These are phyloP conservation scores for Thripadectes ignobilis DNA, from an alignment of 2,797 vertebrate genomes.

Conservation along the genomic window DNA sequence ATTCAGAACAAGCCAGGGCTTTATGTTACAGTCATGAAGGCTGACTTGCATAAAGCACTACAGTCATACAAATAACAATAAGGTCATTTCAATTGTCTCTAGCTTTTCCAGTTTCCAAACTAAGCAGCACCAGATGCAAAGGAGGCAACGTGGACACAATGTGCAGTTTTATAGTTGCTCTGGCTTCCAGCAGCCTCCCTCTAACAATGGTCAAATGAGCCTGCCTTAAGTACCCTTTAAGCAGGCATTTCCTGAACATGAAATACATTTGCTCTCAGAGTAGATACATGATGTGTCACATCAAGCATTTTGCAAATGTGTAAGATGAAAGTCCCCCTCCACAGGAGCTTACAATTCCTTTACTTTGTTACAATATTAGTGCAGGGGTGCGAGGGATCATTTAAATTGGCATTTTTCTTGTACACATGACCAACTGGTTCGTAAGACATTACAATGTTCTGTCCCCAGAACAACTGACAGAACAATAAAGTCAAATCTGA, in stretches of 20 bases:
- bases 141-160: not conserved
- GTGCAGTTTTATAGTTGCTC: not conserved
- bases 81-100: slow-evolving; percentile 22
- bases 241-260: not conserved
- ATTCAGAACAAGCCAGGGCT: not conserved
- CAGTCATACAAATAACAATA: slow-evolving; percentile 1
- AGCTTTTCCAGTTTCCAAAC: slow-evolving; percentile 13
- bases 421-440: not conserved
- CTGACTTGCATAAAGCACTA: not conserved
- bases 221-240: not conserved
- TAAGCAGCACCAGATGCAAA: slow-evolving; percentile 38
- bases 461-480: not conserved
- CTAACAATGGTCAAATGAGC: slow-evolving; percentile 11
- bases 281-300: not conserved
- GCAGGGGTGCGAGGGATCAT: not conserved
- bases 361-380: not conserved
- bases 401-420: not conserved
- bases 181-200: slow-evolving; percentile 12
- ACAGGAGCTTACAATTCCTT: not conserved
- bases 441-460: not conserved
- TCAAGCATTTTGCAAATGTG: accelerated
- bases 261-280: not conserved
- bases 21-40: not conserved
- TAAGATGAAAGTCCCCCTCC: not conserved
- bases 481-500: not conserved